Conservation (phyloP, 2,888 invertebrate genomes). For the Pteria penguin region DNA sequence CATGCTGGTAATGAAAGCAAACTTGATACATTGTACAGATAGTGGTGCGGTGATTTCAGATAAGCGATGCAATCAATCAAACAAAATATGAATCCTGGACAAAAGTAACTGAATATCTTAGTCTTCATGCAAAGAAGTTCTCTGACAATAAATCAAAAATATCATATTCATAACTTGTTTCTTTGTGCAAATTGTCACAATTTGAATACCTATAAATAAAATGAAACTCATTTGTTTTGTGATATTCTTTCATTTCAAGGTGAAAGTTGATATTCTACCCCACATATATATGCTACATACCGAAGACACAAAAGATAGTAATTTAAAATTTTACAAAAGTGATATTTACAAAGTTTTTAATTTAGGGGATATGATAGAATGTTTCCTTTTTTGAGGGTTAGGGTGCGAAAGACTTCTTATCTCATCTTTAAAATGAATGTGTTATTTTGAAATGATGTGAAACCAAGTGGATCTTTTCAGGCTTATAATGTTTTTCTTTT, state of each 20-base stretch:
- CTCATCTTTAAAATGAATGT: no score
- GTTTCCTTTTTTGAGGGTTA: no score
- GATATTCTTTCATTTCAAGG: neutral
- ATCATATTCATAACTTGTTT: neutral
- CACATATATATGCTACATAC: neutral
- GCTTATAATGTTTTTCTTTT: no score
- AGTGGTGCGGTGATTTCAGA: neutral
- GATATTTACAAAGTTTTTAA: no score
- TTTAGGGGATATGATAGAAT: no score
- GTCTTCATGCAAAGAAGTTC: neutral
- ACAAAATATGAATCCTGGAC: neutral
- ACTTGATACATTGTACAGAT: neutral
- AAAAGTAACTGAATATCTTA: neutral
- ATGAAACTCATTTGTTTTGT: slow-evolving; percentile 1
- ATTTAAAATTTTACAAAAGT: neutral
- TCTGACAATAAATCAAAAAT: neutral
- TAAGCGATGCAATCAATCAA: neutral
- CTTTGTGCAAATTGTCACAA: neutral
- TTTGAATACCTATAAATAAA: neutral
- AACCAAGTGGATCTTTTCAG: no score
- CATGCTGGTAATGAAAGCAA: neutral
- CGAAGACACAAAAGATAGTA: neutral
- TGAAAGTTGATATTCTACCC: neutral
- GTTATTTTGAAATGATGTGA: no score
- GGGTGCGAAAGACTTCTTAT: no score